These are phyloP conservation scores for Peromyscus maniculatus DNA, from an alignment of 2,113 vertebrate species.

Conservation along the genomic window DNA sequence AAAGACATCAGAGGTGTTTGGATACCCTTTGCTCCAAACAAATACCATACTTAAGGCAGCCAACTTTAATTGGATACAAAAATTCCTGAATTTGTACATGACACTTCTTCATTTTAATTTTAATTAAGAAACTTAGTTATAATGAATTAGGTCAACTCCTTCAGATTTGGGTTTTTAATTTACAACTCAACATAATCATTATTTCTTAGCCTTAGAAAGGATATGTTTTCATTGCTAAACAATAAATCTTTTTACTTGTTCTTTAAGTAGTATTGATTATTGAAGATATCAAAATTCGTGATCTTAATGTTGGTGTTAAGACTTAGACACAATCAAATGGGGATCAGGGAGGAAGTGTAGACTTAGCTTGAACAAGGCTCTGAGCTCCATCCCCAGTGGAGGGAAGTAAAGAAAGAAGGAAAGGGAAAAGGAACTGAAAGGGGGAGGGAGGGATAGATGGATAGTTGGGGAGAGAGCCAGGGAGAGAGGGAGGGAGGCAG, in stretches of 20 bases:
- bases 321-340: not conserved
- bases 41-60: not conserved
- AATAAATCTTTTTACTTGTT: not conserved
- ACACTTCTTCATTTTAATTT: not conserved
- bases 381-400: not conserved
- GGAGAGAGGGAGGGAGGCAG: too few relatives aligned
- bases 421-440: not conserved
- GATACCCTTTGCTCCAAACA: not conserved
- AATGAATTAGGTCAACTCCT: not conserved
- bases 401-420: not conserved
- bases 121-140: not conserved
- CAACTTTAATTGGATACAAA: not conserved
- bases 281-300: not conserved
- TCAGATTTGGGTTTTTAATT: constrained; percentile 4
- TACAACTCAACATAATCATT: not conserved
- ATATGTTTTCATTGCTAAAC: constrained; percentile 54
- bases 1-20: not conserved
- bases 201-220: constrained; percentile 15
- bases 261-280: constrained; percentile 15
- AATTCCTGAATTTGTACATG: constrained; percentile 11
- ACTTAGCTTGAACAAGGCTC: not conserved
- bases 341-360: not conserved
- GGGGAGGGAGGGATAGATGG: not conserved
- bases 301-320: not conserved
- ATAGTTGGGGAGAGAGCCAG: not conserved